Evolutionary conservation across 2,113 vertebrate genomes (phyloP).

Genomic region (Eurypyga helias): DNA sequence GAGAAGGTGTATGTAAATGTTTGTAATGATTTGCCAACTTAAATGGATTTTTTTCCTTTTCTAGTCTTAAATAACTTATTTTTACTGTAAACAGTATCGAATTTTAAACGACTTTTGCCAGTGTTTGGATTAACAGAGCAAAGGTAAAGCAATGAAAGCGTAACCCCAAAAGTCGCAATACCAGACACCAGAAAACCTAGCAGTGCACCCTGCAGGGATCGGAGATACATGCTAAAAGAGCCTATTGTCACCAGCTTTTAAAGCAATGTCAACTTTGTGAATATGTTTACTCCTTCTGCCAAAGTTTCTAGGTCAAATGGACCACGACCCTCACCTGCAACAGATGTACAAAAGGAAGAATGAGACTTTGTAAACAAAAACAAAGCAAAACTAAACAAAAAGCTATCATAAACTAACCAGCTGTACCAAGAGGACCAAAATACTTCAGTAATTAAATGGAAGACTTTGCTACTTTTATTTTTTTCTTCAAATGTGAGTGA

Average conservation of each 20-base stretch:
- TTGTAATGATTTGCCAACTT: slow-evolving; percentile 28
- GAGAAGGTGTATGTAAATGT: not conserved
- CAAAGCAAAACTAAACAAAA: not conserved
- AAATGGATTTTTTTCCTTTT: not conserved
- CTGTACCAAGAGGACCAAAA: slow-evolving; percentile 78
- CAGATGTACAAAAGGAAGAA: slow-evolving; percentile 79
- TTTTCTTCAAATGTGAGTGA: slow-evolving; percentile 71
- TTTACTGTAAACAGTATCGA: not conserved
- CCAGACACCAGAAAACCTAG: not conserved
- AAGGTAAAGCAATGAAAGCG: not conserved
- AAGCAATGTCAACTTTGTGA: slow-evolving; percentile 70
- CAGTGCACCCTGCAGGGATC: not conserved
- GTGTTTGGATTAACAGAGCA: slow-evolving; percentile 25
- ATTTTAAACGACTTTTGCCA: slow-evolving; percentile 20
- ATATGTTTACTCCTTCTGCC: slow-evolving; percentile 83
- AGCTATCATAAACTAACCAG: slow-evolving; percentile 67
- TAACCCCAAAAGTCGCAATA: slow-evolving; percentile 33
- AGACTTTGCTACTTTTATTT: slow-evolving; percentile 68
- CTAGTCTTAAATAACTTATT: slow-evolving; percentile 36
- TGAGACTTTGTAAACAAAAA: slow-evolving; percentile 72
- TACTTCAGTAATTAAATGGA: slow-evolving; percentile 69
- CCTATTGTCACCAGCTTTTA: slow-evolving; percentile 50
- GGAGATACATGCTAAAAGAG: not conserved
- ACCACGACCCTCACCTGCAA: slow-evolving; percentile 72
- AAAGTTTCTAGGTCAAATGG: slow-evolving; percentile 85